phyloP scores from a whole-genome alignment of 2,888 invertebrate species.

The Himalopsyche kuldschensis region DNA sequence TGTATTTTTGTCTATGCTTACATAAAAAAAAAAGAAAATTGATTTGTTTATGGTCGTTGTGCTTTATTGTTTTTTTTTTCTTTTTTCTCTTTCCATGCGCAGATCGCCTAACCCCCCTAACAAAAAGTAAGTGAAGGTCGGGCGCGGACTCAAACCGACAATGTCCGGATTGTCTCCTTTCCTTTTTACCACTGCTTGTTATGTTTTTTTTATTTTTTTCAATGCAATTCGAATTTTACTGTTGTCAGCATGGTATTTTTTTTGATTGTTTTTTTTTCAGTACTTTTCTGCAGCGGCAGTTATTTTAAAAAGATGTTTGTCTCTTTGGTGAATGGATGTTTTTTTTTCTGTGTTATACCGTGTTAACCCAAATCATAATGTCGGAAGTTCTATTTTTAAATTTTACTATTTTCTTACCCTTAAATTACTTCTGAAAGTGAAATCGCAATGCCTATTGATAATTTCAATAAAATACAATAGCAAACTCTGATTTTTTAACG shows the following conservation, averaged over 20 bases:
- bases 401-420: too few species aligned
- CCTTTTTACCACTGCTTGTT: conserved; percentile 3
- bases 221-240: not conserved
- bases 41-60: not conserved
- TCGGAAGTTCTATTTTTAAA: too few species aligned
- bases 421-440: too few species aligned
- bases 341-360: not conserved
- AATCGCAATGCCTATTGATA: too few species aligned
- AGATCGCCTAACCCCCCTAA: conserved; percentile 39
- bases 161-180: conserved; percentile 3
- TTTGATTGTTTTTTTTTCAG: not conserved
- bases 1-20: not conserved
- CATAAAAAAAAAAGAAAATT: not conserved
- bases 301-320: not conserved
- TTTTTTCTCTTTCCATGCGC: conserved; percentile 33
- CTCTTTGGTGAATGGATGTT: not conserved
- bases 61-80: conserved; percentile 14
- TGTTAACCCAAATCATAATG: not conserved
- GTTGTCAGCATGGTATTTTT: not conserved
- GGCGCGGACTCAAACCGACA: not conserved
- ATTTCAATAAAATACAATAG: too few species aligned
- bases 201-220: conserved; percentile 15
- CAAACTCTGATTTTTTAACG: too few species aligned
- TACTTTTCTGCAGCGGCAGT: not conserved
- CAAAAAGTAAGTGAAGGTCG: conserved; percentile 36